Conservation (phyloP, 35 echinoderm and acorn worm genomes). For the Nesometra sesokonis region DNA sequence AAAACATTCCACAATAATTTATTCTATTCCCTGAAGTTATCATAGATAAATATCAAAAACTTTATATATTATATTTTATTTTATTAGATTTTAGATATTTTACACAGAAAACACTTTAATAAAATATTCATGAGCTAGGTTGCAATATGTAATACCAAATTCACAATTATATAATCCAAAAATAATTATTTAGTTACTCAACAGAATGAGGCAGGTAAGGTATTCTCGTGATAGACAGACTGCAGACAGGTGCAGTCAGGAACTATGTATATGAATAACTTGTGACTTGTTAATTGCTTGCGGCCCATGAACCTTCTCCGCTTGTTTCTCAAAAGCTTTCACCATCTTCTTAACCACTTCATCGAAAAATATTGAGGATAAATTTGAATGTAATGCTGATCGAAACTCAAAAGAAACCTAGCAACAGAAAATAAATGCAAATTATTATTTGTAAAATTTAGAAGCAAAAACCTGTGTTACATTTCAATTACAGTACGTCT, state of each 20-base stretch:
- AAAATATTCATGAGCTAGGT: not conserved
- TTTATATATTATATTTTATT: no score
- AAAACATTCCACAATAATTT: not conserved
- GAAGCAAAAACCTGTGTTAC: no score
- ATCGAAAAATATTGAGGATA: constrained; percentile 86
- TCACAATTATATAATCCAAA: not conserved
- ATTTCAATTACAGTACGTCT: no score
- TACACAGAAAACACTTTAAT: not conserved
- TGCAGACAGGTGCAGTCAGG: no score
- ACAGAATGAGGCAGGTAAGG: no score
- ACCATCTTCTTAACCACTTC: constrained; percentile 99
- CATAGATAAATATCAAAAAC: not conserved
- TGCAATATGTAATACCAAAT: not conserved
- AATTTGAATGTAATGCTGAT: constrained; percentile 73
- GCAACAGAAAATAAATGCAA: no score
- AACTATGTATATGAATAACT: not conserved
- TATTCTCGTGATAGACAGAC: no score
- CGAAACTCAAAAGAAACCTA: constrained; percentile 99
- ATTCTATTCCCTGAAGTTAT: not conserved
- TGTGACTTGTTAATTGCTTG: constrained; percentile 9
- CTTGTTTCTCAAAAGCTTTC: constrained; percentile 81
- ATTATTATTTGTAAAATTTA: no score
- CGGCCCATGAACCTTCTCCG: constrained; percentile 65
- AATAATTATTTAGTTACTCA: no score
- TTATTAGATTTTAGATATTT: not conserved